Conservation (phyloP, 1,140 invertebrate genomes). For the Nephotettix cincticeps region DNA sequence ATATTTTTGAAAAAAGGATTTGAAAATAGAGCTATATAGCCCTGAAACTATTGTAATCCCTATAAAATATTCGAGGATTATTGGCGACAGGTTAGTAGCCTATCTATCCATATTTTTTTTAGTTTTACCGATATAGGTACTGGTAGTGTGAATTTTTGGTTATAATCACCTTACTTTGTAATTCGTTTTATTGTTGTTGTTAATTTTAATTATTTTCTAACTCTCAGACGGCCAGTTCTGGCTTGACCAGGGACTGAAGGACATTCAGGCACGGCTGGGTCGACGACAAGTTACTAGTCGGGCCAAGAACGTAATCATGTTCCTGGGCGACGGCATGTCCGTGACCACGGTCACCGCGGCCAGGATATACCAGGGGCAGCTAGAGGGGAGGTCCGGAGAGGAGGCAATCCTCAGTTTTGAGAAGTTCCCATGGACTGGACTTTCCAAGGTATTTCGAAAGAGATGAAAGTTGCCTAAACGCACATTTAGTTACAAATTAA, state of each 20-base stretch:
- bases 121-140: too few species aligned
- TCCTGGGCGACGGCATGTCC: constrained; percentile 77
- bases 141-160: too few species aligned
- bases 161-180: too few species aligned
- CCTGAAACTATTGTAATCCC: too few species aligned
- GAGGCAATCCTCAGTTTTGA: constrained; percentile 70
- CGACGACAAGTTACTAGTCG: constrained; percentile 34
- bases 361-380: constrained; percentile 64
- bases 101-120: too few species aligned
- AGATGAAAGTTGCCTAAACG: too few species aligned
- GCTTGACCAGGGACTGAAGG: constrained; percentile 29
- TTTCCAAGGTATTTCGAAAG: constrained; percentile 82
- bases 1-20: too few species aligned
- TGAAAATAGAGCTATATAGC: too few species aligned
- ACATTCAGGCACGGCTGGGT: constrained; percentile 30
- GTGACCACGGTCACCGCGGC: constrained; percentile 67
- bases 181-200: background rate
- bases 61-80: too few species aligned
- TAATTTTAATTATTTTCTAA: constrained; percentile 15
- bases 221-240: constrained; percentile 36
- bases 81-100: too few species aligned
- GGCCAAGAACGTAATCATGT: constrained; percentile 72
- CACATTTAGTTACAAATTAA: too few species aligned
- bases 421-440: constrained; percentile 68
- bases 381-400: constrained; percentile 46